Base-by-base conservation (phyloP, 1,140 invertebrate genomes). In the Ceratina japonica region DNA sequence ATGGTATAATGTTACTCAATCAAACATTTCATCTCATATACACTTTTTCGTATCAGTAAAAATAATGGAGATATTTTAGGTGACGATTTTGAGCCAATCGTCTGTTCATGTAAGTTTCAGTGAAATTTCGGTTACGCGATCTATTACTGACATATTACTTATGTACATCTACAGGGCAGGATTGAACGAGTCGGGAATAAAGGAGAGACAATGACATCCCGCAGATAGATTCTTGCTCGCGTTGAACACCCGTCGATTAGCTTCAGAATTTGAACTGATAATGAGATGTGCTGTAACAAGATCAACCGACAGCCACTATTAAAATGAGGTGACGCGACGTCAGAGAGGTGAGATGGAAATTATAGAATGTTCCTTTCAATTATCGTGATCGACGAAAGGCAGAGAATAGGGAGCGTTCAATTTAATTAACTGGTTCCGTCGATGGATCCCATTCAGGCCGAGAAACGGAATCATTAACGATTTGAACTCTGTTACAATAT, bases 351-450 rank as follows among this genome's bases (percentile, higher is more conserved):
- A 51, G 74, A 70, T 76, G 49, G 61, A 80, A 80, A 80, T 85
- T 79, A 85, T 73, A 85, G 80, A 73, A 75, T 70, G 75, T 82
- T 82, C 66, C 80, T 86, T 85, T 86, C 82, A 86, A 86, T 86
- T 82, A 86, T 71, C 75, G 62, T 44, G 84, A 79, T 72, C 79
- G 84, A 72, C 22, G 18, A 31, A 24, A 51, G 13, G 20, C 51
- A 72, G 72, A 51, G 24, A 64, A 56, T 70, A 69, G 63, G 76
- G 65, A 70, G 71, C 37, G 73, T 75, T 58, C 72, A 83, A 87
- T 87, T 87, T 87, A 87, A 87, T 87, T 87, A 87, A 75, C 79
- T 79, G 86, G 83, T 87, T 75, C 79, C 66, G 73, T 87, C 86
- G 83, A 87, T 83, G 80, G 78, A 81, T 77, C 72, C 77, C 80